A percentile compares a stretch with the other conserved stretches of the same genome.
Evolutionary conservation across 1,140 invertebrate species (phyloP).

Genomic region (Zaprionus ornatus): DNA sequence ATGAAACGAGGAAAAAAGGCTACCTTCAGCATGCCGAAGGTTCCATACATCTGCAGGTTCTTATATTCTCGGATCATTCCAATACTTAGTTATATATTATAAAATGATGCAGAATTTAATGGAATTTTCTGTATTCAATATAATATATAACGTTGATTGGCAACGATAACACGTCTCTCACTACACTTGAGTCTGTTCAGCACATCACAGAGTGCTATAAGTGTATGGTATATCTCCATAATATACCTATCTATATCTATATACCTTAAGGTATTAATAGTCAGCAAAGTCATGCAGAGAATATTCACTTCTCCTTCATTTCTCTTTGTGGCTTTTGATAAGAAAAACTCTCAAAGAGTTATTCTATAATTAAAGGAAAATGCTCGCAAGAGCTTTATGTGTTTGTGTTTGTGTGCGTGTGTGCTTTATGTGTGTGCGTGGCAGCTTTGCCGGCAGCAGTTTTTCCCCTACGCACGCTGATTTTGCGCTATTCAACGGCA

Average conservation of each 20-base stretch:
- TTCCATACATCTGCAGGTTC: too few relatives aligned
- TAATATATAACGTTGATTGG: too few relatives aligned
- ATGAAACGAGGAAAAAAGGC: too few relatives aligned
- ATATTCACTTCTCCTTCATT: neutral
- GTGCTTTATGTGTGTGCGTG: conserved; percentile 1
- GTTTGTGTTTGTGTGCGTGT: conserved; percentile 7
- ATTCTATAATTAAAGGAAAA: conserved; percentile 15
- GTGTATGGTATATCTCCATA: too few relatives aligned
- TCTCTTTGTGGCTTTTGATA: neutral
- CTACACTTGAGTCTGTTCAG: too few relatives aligned
- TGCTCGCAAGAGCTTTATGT: conserved; percentile 10
- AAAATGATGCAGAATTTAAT: too few relatives aligned
- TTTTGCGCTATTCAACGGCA: conserved; percentile 36
- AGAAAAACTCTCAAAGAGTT: neutral
- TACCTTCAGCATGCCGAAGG: too few relatives aligned
- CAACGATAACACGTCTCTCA: too few relatives aligned
- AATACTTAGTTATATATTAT: too few relatives aligned
- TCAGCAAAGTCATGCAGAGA: neutral
- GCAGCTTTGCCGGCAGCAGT: neutral
- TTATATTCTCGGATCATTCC: too few relatives aligned
- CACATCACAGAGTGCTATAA: too few relatives aligned
- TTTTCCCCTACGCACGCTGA: conserved; percentile 26
- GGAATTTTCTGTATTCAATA: too few relatives aligned
- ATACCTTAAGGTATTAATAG: neutral
- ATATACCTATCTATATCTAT: neutral